Evolutionary conservation across 2,113 vertebrate genomes (phyloP).

Genomic region (Arenaria interpres): DNA sequence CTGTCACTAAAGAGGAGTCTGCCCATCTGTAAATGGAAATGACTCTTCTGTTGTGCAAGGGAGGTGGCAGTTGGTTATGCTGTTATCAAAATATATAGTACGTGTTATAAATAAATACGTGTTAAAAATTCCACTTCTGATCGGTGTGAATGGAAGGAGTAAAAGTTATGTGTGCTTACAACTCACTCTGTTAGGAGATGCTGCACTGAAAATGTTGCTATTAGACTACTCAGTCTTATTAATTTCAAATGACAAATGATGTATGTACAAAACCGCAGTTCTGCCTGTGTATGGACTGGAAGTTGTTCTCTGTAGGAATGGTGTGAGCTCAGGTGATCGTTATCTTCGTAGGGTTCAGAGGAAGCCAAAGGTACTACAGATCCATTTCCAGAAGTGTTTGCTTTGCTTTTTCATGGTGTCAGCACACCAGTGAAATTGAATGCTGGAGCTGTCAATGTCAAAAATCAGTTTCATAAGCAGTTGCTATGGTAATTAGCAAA

Average conservation of each 20-base stretch:
- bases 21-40: constrained; percentile 55
- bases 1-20: constrained; percentile 34
- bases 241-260: not conserved
- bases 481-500: not conserved
- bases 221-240: not conserved
- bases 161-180: constrained; percentile 13
- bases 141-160: constrained; percentile 31
- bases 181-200: not conserved
- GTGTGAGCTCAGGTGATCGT: not conserved
- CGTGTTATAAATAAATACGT: constrained; percentile 56
- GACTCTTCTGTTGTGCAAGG: constrained; percentile 46
- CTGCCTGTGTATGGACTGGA: fast-evolving
- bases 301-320: not conserved
- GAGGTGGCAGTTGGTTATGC: constrained; percentile 56
- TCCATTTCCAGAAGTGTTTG: not conserved
- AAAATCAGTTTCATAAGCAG: not conserved
- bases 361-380: not conserved
- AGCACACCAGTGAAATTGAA: not conserved
- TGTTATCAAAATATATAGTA: constrained; percentile 51
- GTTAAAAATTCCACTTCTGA: constrained; percentile 39
- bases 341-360: not conserved
- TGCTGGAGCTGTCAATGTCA: not conserved
- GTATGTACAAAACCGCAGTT: not conserved
- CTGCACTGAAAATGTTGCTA: not conserved
- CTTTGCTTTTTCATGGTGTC: not conserved